Base-by-base conservation (phyloP, 2,888 invertebrate species). In the Choreutis nemorana region DNA sequence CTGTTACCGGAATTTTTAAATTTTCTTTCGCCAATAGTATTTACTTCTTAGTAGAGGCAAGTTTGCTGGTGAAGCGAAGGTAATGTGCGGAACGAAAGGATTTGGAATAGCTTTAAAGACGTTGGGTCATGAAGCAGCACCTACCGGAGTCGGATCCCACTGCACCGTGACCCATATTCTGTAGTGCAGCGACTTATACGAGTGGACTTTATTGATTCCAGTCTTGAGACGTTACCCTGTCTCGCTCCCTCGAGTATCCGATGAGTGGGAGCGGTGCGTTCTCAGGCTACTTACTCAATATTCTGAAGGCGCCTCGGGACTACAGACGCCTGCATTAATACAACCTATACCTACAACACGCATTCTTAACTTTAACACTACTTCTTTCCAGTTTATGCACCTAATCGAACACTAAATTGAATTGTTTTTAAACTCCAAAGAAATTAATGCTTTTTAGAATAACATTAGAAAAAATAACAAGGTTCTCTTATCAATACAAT, bases 141-240 rank as follows among this genome's bases (percentile, higher is more conserved):
- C 64, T 57, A 48, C 50, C 54, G 48, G n/a, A 11, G 28, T 13
- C 12, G 51, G 51, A n/a, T n/a, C 54, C 54, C 63, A 68, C 62
- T 75, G 75, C 78, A 75, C 63, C 62, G 66, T 71, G 77, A 75
- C 77, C 78, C 68, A 75, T 54, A 77, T 77, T 66, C 60, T 54
- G 45, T 37, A 56, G 58, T 75, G 78, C 78, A 75, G 58, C 63
- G 34, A 62, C 70, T 66, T 71, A 59, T 71, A 70, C 70, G 61
- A 77, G 72, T 77, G 77, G 72, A 75, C 78, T 77, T 73, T 80
- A 80, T 80, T 78, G 80, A 80, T 80, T 80, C 80, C 57, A 72
- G 79, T 79, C 80, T 80, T 80, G 77, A 80, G 80, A 77, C 67
- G 70, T 41, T 57, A 50, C 47, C 34, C 64, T 48, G 55, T 60